Conservation (phyloP, 2,113 vertebrate genomes). For the Brachypodius melanocephalos region DNA sequence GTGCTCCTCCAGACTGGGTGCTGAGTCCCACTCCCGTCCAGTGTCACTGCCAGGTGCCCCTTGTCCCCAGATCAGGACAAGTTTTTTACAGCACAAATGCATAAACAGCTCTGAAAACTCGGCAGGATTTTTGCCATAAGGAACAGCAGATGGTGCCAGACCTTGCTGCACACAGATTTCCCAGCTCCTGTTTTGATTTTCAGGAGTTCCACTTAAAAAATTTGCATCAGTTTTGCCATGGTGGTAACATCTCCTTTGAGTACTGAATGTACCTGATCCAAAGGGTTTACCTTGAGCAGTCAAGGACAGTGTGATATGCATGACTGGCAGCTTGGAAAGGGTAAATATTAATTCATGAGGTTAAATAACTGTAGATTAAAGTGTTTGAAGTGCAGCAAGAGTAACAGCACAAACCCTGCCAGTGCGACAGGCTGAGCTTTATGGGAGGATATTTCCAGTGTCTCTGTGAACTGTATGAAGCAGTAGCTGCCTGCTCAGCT, state of each 20-base stretch:
- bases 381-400: background rate
- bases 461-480: background rate
- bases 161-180: background rate
- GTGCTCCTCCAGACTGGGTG: background rate
- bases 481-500: slow-evolving; percentile 3
- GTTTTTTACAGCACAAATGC: background rate
- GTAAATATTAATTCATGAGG: background rate
- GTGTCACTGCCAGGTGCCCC: background rate
- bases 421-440: background rate
- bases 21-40: background rate
- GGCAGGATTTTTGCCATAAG: background rate
- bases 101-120: background rate
- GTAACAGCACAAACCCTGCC: background rate
- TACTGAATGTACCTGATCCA: background rate
- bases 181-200: background rate
- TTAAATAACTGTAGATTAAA: background rate
- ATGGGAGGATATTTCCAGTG: background rate
- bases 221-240: background rate
- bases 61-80: background rate
- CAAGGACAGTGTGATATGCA: background rate
- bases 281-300: background rate
- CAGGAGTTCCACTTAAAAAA: background rate
- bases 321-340: background rate
- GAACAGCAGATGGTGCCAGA: slow-evolving; percentile 67
- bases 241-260: background rate